A percentile compares a stretch with the other conserved stretches of the same genome.
Conservation (phyloP, 2,113 vertebrate species). For the Cyanocitta stelleri region DNA sequence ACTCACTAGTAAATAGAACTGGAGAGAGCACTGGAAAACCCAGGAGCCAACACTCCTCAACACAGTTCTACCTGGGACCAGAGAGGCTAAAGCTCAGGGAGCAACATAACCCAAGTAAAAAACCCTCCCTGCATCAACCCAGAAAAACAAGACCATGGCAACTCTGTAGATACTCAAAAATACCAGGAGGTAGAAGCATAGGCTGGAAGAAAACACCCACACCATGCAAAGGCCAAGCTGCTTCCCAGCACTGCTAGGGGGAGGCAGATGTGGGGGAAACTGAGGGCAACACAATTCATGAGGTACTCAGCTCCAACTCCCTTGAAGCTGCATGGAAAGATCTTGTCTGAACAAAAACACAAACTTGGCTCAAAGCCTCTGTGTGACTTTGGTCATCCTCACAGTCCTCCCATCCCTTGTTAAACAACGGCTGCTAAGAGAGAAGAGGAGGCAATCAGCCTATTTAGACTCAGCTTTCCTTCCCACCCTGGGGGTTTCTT, state of each 20-base stretch:
- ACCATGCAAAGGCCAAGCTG: not conserved
- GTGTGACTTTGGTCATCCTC: not conserved
- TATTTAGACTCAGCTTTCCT: constrained; percentile 5
- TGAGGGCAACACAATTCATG: not conserved
- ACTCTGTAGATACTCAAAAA: not conserved
- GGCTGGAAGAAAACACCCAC: not conserved
- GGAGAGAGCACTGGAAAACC: not conserved
- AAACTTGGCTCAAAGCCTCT: not conserved
- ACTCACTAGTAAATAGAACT: not conserved
- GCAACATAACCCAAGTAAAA: not conserved
- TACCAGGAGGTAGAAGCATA: not conserved
- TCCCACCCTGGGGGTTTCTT: not conserved
- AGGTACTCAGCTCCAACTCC: not conserved
- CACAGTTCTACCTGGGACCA: not conserved
- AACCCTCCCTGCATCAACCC: not conserved
- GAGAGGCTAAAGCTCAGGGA: not conserved
- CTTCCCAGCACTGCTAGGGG: not conserved
- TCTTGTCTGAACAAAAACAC: not conserved
- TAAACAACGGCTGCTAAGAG: not conserved
- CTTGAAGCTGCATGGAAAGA: not conserved
- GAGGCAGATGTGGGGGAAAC: not conserved
- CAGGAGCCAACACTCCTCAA: not conserved
- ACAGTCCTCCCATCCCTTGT: not conserved
- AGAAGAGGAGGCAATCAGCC: not conserved
- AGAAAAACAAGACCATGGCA: not conserved